Evolutionary conservation across 2,113 vertebrate genomes (phyloP).

Genomic region (Urocynchramus pylzowi): DNA sequence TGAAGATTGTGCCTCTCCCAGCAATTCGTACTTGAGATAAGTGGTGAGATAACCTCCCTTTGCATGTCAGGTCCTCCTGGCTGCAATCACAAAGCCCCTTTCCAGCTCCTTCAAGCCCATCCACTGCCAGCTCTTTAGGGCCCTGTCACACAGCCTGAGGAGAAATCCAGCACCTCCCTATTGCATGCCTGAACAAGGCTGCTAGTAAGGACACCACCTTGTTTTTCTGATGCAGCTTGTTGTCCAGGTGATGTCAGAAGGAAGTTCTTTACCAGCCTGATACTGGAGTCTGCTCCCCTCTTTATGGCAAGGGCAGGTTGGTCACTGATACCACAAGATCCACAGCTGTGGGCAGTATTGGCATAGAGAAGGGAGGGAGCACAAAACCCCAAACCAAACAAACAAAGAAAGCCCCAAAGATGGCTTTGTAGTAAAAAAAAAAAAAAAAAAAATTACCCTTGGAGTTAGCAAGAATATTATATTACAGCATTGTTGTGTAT

Average conservation of each 20-base stretch:
- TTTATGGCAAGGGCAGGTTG: background rate
- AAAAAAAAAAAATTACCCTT: background rate
- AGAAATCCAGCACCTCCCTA: background rate
- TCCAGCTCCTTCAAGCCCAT: background rate
- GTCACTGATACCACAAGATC: background rate
- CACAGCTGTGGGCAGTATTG: background rate
- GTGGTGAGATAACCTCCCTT: background rate
- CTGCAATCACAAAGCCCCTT: background rate
- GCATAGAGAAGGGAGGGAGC: rapidly evolving
- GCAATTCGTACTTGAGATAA: background rate
- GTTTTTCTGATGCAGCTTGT: background rate
- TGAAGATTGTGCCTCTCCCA: background rate
- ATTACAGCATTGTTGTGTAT: background rate
- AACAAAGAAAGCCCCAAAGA: background rate
- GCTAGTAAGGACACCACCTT: background rate
- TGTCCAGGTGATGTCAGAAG: background rate
- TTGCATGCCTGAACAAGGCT: background rate
- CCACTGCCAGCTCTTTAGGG: background rate
- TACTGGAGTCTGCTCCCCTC: background rate
- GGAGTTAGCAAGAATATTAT: background rate
- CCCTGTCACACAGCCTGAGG: background rate
- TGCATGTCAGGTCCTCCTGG: background rate
- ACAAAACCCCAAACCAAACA: background rate
- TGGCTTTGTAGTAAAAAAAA: background rate
- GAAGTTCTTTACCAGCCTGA: background rate